These are phyloP conservation scores for Athene noctua DNA, from an alignment of 2,113 vertebrate species.

Conservation along the genomic window DNA sequence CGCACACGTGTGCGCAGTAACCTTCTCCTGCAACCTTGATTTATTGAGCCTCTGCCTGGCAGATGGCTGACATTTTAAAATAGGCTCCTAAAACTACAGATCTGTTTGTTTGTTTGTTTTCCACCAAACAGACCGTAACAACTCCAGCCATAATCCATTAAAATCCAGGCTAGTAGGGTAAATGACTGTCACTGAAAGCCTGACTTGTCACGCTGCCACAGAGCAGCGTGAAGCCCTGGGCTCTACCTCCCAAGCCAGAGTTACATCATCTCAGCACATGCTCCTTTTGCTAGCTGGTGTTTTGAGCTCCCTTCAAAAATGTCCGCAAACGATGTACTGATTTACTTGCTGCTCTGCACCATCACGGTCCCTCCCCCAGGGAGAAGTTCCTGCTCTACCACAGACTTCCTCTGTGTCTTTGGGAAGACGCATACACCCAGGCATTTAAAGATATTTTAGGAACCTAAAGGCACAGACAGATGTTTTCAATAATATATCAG, in stretches of 20 bases:
- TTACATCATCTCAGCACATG: slow-evolving; percentile 44
- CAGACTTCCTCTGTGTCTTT: slow-evolving; percentile 9
- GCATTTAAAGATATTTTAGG: slow-evolving; percentile 11
- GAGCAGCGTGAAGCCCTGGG: not conserved
- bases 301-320: not conserved
- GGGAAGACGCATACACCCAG: not conserved
- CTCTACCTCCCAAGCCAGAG: not conserved
- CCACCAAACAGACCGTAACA: not conserved
- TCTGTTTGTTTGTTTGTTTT: not conserved
- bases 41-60: slow-evolving; percentile 60
- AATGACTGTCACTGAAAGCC: not conserved
- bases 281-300: not conserved
- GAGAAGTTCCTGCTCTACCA: not conserved
- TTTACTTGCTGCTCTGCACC: not conserved
- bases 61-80: slow-evolving; percentile 65
- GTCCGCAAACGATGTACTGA: accelerated
- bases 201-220: not conserved
- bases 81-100: slow-evolving; percentile 1
- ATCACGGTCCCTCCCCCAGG: not conserved
- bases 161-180: not conserved
- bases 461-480: not conserved
- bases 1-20: not conserved
- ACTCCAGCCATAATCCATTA: not conserved
- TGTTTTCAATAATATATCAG: not conserved
- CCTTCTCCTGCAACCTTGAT: slow-evolving; percentile 46